phyloP scores from a whole-genome alignment of 2,888 invertebrate genomes.

The Sussaba pulchella region DNA sequence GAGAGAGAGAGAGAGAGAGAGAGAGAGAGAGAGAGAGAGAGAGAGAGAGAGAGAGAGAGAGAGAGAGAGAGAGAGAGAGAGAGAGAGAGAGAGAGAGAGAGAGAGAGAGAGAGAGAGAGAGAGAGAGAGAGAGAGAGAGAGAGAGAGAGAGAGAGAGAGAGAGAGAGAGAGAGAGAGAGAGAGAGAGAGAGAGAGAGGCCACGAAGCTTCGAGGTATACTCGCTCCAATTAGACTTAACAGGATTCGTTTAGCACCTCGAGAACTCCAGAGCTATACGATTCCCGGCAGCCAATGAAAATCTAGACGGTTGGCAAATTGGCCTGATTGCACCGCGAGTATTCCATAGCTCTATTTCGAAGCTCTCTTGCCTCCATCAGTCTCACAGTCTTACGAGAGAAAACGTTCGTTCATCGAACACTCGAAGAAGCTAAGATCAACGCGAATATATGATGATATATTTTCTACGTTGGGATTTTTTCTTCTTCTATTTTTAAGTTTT shows the following conservation, averaged over 20 bases:
- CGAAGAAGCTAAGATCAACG: background rate
- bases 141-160: slow-evolving; percentile 37
- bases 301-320: slow-evolving; percentile 63
- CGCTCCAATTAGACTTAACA: slow-evolving; percentile 67
- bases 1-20: slow-evolving; percentile 37
- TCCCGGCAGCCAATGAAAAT: slow-evolving; percentile 61
- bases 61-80: too few species aligned
- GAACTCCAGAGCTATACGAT: slow-evolving; percentile 54
- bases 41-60: slow-evolving; percentile 37
- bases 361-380: background rate
- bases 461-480: too few species aligned
- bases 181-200: slow-evolving; percentile 22
- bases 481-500: too few species aligned
- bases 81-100: slow-evolving; percentile 20
- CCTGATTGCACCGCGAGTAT: slow-evolving; percentile 54
- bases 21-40: slow-evolving; percentile 21
- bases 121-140: slow-evolving; percentile 17
- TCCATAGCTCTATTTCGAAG: slow-evolving; percentile 37
- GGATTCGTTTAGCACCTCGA: slow-evolving; percentile 66
- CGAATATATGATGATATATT: too few species aligned
- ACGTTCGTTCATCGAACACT: background rate
- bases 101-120: slow-evolving; percentile 14
- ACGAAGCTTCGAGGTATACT: slow-evolving; percentile 49
- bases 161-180: slow-evolving; percentile 29
- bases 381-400: background rate